These are phyloP conservation scores for Zosterops borbonicus DNA, from an alignment of 2,113 vertebrate species.

Conservation along the genomic window DNA sequence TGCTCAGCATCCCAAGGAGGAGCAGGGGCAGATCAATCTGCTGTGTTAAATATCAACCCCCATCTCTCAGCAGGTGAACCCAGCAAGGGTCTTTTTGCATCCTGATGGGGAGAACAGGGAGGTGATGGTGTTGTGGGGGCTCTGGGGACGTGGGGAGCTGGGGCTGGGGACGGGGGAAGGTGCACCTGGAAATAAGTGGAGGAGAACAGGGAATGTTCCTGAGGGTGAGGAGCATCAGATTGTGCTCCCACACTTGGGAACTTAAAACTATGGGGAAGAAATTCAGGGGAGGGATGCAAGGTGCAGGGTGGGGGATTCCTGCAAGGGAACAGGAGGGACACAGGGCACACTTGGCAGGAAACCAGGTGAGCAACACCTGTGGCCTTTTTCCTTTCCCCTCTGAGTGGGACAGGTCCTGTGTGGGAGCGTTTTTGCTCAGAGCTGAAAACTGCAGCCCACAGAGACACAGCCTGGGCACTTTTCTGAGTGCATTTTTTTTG, in stretches of 20 bases:
- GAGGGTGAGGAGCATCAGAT: fast-evolving
- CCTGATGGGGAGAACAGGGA: not conserved
- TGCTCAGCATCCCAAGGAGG: not conserved
- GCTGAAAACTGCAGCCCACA: not conserved
- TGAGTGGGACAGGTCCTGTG: fast-evolving
- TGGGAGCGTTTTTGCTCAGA: not conserved
- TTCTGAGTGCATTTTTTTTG: not conserved
- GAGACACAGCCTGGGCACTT: not conserved
- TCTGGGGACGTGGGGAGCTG: not conserved
- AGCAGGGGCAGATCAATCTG: not conserved
- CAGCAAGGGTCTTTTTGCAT: not conserved
- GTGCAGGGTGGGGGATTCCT: not conserved
- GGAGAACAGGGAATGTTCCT: not conserved
- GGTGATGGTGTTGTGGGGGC: not conserved
- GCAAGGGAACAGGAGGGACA: not conserved
- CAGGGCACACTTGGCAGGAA: not conserved
- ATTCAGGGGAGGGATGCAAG: not conserved
- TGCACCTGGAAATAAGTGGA: fast-evolving
- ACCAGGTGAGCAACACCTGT: not conserved
- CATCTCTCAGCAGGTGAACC: not conserved
- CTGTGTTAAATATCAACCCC: not conserved
- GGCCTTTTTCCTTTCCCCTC: not conserved
- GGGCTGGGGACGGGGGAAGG: not conserved
- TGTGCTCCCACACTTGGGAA: not conserved
- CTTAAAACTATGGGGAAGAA: not conserved